Evolutionary conservation across 2,888 invertebrate genomes (phyloP).

Genomic region (Lepeophtheirus nordmannii): DNA sequence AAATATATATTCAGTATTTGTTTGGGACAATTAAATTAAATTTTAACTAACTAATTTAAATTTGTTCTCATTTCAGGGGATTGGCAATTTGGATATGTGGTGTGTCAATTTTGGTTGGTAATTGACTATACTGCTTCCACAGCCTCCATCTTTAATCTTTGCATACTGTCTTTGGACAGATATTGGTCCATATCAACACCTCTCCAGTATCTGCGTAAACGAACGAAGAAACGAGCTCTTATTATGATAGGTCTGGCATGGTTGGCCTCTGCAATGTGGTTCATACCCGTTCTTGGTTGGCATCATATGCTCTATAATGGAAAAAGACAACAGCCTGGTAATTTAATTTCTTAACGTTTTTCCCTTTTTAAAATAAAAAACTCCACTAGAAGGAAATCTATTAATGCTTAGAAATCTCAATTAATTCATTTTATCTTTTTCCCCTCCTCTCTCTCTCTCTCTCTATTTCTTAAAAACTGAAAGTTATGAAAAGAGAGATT

Average conservation of each 20-base stretch:
- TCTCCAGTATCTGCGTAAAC: slow-evolving; percentile 37
- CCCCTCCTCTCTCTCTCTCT: no score
- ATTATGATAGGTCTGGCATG: slow-evolving; percentile 39
- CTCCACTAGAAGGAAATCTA: no score
- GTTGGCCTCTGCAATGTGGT: slow-evolving; percentile 38
- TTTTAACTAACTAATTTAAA: not conserved
- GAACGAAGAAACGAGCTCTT: slow-evolving; percentile 38
- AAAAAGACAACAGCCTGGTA: slow-evolving; percentile 19
- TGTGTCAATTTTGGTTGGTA: slow-evolving; percentile 44
- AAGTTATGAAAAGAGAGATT: no score
- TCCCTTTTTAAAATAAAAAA: no score
- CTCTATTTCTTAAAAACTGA: no score
- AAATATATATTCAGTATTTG: no score
- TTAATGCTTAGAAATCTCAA: no score
- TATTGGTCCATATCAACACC: slow-evolving; percentile 42
- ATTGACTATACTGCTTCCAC: slow-evolving; percentile 45
- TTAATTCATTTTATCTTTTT: no score
- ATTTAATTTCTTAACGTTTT: no score
- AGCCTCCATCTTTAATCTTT: slow-evolving; percentile 44
- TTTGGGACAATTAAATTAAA: no score
- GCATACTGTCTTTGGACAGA: slow-evolving; percentile 37
- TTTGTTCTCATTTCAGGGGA: slow-evolving; percentile 29
- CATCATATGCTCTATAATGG: slow-evolving; percentile 32
- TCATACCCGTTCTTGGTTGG: slow-evolving; percentile 39
- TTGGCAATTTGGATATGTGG: slow-evolving; percentile 39